Conservation (phyloP, 2,113 vertebrate genomes). For the Coregonus clupeaformis region DNA sequence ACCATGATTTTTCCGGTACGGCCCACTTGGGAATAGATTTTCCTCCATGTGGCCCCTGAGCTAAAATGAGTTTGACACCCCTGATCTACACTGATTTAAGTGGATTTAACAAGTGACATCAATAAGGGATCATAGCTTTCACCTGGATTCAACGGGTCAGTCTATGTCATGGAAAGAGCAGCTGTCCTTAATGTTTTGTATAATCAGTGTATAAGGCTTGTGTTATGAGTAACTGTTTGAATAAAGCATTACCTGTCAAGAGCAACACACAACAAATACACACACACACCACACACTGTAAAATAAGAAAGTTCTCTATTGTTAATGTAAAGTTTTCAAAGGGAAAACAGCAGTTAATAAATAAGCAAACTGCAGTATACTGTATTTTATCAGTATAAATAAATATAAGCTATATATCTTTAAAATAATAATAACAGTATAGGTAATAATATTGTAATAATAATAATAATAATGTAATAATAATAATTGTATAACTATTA, state of each 20-base stretch:
- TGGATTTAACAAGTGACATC: too few species aligned
- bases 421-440: constrained; percentile 59
- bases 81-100: too few species aligned
- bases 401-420: constrained; percentile 36
- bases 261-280: background rate
- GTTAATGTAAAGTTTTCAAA: constrained; percentile 62
- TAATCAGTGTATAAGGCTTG: constrained; percentile 34
- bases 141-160: too few species aligned
- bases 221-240: constrained; percentile 31
- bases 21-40: too few species aligned
- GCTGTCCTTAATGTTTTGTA: too few species aligned
- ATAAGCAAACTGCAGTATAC: constrained; percentile 69
- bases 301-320: constrained; percentile 18
- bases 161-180: too few species aligned
- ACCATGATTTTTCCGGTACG: too few species aligned
- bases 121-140: too few species aligned
- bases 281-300: constrained; percentile 2
- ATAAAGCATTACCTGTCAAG: constrained; percentile 37
- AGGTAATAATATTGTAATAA: too few species aligned
- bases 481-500: constrained; percentile 71
- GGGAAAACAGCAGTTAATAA: constrained; percentile 74
- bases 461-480: constrained; percentile 59
- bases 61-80: too few species aligned
- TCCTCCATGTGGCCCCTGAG: too few species aligned
- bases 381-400: constrained; percentile 25